These are phyloP conservation scores for Psophia crepitans DNA, from an alignment of 2,113 vertebrate genomes.

Conservation along the genomic window DNA sequence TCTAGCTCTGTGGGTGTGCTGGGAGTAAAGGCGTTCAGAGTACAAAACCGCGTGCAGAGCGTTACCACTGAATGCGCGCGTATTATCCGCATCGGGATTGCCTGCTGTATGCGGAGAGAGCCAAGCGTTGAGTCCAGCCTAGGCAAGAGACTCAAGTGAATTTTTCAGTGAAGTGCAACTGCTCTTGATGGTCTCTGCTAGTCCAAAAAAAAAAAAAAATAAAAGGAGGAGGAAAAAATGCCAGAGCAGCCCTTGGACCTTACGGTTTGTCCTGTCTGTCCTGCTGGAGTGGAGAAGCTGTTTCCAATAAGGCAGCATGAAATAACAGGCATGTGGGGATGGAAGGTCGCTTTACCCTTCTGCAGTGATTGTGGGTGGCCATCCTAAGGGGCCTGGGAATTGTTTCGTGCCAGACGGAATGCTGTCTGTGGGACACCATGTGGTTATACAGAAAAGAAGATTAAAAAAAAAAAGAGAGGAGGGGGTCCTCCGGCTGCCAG, in stretches of 20 bases:
- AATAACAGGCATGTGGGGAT: slow-evolving; percentile 41
- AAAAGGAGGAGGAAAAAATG: no score
- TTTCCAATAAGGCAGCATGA: slow-evolving; percentile 56
- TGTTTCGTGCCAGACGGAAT: neutral
- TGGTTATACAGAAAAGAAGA: neutral
- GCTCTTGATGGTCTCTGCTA: neutral
- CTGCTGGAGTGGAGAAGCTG: slow-evolving; percentile 22
- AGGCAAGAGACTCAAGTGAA: neutral
- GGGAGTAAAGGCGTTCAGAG: neutral
- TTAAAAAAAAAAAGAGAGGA: neutral
- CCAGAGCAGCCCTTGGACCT: neutral
- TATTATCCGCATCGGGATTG: neutral
- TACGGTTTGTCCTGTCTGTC: slow-evolving; percentile 7
- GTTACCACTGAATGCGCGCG: neutral
- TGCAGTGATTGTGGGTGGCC: slow-evolving; percentile 52
- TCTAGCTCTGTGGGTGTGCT: neutral
- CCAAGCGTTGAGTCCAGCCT: neutral
- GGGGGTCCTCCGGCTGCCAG: neutral
- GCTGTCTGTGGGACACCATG: neutral
- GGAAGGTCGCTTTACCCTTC: slow-evolving; percentile 19
- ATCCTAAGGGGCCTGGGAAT: slow-evolving; percentile 20
- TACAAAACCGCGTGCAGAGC: neutral
- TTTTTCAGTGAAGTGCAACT: neutral
- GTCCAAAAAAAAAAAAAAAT: neutral
- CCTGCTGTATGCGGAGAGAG: neutral